Conservation (phyloP, 2,797 vertebrate species). For the Eulemur mongoz region DNA sequence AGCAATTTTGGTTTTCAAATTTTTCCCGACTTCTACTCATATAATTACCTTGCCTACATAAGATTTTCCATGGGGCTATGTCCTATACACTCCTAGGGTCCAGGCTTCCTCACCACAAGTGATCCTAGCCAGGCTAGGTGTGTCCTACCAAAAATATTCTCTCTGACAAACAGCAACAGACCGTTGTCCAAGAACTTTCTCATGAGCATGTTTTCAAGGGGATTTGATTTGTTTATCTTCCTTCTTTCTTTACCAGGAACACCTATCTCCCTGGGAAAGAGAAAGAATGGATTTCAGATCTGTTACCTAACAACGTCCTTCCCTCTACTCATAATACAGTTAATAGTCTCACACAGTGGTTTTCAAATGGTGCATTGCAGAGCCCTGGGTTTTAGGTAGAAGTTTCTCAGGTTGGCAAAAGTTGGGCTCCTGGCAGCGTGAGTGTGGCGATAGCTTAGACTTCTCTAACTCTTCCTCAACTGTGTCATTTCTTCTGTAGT, state of each 20-base stretch:
- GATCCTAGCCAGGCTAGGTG: background rate
- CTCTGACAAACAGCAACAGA: too few relatives aligned
- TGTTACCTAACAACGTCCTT: background rate
- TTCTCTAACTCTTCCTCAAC: background rate
- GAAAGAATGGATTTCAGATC: background rate
- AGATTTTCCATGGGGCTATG: background rate
- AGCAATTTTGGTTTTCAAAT: background rate
- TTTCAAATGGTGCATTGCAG: background rate
- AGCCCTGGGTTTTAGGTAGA: background rate
- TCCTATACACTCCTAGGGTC: background rate
- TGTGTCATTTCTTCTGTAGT: background rate
- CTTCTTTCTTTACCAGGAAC: background rate
- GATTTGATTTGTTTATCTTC: too few relatives aligned
- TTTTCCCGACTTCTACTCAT: background rate
- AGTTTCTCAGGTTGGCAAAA: background rate
- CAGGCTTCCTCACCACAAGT: too few relatives aligned
- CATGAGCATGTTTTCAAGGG: background rate
- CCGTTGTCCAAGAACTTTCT: background rate
- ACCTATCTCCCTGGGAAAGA: background rate
- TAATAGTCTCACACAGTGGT: background rate
- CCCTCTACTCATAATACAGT: background rate
- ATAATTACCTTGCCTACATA: background rate
- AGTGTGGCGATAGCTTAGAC: too few relatives aligned
- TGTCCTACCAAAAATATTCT: too few relatives aligned
- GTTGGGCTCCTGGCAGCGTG: fast-evolving